Evolutionary conservation across 2,888 invertebrate genomes (phyloP).

Genomic region (Diaphora mendica): DNA sequence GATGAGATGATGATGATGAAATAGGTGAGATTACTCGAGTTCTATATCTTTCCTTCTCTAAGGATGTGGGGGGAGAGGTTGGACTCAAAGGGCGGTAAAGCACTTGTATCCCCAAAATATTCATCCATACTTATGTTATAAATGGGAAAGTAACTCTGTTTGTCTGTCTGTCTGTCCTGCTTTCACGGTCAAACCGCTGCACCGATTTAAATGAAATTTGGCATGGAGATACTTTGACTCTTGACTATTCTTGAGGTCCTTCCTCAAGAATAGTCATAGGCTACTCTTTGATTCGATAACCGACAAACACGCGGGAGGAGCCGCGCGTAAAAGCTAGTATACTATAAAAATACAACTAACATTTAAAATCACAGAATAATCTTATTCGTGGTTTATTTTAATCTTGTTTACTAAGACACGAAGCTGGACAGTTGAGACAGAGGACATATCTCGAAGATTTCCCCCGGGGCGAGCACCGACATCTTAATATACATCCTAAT

Average conservation of each 20-base stretch:
- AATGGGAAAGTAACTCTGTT: too few relatives aligned
- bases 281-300: too few relatives aligned
- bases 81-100: background rate
- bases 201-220: too few relatives aligned
- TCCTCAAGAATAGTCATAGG: too few relatives aligned
- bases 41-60: background rate
- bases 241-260: too few relatives aligned
- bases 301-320: too few relatives aligned
- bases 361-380: background rate
- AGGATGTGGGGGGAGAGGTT: background rate
- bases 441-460: constrained; percentile 39
- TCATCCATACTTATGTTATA: too few relatives aligned
- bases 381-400: background rate
- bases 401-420: background rate
- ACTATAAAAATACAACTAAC: too few relatives aligned
- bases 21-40: background rate
- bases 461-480: constrained; percentile 27
- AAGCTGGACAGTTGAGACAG: constrained; percentile 18
- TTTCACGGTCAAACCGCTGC: too few relatives aligned
- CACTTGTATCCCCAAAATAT: background rate
- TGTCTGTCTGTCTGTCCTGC: too few relatives aligned
- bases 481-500: constrained; percentile 25
- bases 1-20: background rate
- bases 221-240: too few relatives aligned
- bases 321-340: background rate